These are phyloP conservation scores for Sebastes taczanowskii DNA, from an alignment of 2,797 vertebrate genomes.

Conservation along the genomic window DNA sequence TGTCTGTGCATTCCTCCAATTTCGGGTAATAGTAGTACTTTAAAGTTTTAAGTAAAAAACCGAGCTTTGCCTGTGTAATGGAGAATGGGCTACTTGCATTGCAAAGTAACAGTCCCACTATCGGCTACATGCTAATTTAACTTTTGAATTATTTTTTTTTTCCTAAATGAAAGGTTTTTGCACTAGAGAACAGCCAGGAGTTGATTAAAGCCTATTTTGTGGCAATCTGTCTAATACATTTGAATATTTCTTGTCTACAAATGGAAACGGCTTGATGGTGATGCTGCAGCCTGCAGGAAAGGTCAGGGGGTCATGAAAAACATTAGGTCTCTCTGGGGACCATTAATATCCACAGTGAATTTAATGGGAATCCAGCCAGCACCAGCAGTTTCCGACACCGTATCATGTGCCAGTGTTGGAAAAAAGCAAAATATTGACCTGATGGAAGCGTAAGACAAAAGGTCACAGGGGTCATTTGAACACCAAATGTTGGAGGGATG, in stretches of 20 bases:
- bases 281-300: neutral
- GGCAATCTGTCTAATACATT: neutral
- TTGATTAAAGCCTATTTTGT: neutral
- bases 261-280: neutral
- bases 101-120: neutral
- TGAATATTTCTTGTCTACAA: constrained; percentile 4
- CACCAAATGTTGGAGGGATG: neutral
- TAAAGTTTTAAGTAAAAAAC: neutral
- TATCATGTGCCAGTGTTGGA: neutral
- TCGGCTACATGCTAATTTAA: neutral
- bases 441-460: neutral
- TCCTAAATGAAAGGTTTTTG: too few species aligned
- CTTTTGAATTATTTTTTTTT: neutral
- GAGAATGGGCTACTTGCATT: neutral
- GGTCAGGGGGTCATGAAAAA: constrained; percentile 8
- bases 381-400: neutral
- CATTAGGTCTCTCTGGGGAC: constrained; percentile 6
- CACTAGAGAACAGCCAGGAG: neutral
- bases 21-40: neutral
- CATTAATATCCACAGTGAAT: constrained; percentile 21
- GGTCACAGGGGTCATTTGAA: neutral
- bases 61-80: neutral
- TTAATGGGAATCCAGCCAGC: constrained; percentile 5
- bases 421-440: constrained; percentile 18
- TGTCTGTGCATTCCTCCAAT: neutral